Percentiles rank a stretch among this genome's conserved stretches.
phyloP scores from a whole-genome alignment of 1,140 invertebrate genomes.

The Choristoneura fumiferana region DNA sequence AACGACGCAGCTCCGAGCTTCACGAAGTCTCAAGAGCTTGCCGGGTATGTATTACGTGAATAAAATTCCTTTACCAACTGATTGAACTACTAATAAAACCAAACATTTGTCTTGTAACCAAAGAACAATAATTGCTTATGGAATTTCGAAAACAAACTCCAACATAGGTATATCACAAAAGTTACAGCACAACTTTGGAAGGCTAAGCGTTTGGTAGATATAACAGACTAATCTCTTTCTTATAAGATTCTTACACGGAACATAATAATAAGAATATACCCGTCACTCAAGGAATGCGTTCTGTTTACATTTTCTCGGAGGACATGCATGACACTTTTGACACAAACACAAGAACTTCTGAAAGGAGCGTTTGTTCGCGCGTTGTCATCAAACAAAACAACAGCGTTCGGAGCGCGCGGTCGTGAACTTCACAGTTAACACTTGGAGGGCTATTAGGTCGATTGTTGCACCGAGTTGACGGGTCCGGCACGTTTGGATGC shows the following conservation, averaged over 20 bases:
- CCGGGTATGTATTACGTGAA: background rate
- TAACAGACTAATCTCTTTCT: background rate
- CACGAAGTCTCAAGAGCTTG: background rate
- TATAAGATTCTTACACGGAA: background rate
- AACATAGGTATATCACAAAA: too few species aligned
- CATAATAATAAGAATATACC: background rate
- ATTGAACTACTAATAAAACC: too few species aligned
- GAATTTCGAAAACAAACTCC: too few species aligned
- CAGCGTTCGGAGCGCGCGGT: conserved; percentile 23
- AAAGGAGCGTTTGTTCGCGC: conserved; percentile 50
- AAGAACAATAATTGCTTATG: too few species aligned
- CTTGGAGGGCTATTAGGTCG: conserved; percentile 31
- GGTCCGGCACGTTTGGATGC: conserved; percentile 39
- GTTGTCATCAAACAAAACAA: conserved; percentile 60
- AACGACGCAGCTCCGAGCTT: background rate
- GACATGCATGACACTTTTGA: conserved; percentile 37
- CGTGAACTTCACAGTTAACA: conserved; percentile 24
- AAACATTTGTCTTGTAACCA: too few species aligned
- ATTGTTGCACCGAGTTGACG: conserved; percentile 46
- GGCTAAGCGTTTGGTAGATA: too few species aligned
- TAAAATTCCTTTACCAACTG: background rate
- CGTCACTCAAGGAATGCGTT: background rate
- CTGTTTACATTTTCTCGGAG: conserved; percentile 26
- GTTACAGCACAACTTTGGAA: too few species aligned
- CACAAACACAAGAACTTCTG: conserved; percentile 48